These are phyloP conservation scores for Cephus pulcher DNA, from an alignment of 2,888 invertebrate genomes.

Conservation along the genomic window DNA sequence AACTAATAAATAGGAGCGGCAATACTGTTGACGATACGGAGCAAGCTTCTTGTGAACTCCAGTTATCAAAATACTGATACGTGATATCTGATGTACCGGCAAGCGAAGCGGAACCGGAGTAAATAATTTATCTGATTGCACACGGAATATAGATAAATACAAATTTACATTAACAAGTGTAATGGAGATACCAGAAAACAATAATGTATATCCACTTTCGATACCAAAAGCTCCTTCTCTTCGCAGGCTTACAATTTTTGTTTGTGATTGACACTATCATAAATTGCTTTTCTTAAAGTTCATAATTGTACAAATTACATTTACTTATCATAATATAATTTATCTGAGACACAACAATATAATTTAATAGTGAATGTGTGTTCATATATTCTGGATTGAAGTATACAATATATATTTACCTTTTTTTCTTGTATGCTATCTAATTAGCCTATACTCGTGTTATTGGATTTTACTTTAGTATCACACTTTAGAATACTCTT, in stretches of 20 bases:
- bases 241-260: neutral
- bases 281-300: neutral
- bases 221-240: neutral
- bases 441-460: neutral
- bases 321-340: neutral
- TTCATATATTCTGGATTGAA: neutral
- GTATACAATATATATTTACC: neutral
- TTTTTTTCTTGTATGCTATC: neutral
- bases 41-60: neutral
- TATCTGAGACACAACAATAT: neutral
- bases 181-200: neutral
- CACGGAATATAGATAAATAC: neutral
- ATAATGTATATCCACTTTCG: neutral
- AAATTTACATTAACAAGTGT: neutral
- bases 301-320: neutral
- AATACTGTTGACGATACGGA: neutral
- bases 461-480: neutral
- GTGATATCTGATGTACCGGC: neutral
- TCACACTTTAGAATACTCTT: neutral
- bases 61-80: neutral
- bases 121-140: neutral
- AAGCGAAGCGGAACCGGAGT: neutral
- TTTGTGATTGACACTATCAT: neutral
- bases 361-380: neutral
- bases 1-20: neutral